Evolutionary conservation across 2,888 invertebrate species (phyloP).

Genomic region (Oscheius sp.): DNA sequence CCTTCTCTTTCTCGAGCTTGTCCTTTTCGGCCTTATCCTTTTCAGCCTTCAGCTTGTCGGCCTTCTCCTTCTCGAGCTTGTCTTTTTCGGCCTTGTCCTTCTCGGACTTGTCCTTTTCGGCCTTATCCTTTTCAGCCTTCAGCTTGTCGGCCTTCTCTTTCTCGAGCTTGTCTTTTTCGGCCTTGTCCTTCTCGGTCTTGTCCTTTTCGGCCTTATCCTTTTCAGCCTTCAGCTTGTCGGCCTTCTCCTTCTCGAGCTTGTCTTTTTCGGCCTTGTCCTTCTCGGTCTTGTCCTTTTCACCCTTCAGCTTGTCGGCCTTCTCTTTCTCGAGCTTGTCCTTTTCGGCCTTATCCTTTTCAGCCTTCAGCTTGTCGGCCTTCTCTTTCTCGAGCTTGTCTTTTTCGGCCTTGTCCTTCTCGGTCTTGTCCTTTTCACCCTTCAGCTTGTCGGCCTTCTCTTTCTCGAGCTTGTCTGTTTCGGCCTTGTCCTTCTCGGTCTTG

Average conservation of each 20-base stretch:
- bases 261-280: conserved; percentile 24
- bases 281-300: conserved; percentile 15
- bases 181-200: conserved; percentile 26
- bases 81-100: conserved; percentile 19
- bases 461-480: conserved; percentile 3
- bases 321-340: conserved; percentile 11
- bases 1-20: conserved; percentile 7
- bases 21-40: conserved; percentile 22
- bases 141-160: conserved; percentile 14
- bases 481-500: conserved; percentile 19
- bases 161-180: conserved; percentile 14
- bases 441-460: conserved; percentile 20
- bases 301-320: conserved; percentile 27
- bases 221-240: conserved; percentile 18
- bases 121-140: conserved; percentile 19
- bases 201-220: conserved; percentile 29
- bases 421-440: conserved; percentile 20
- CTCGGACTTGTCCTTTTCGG: conserved; percentile 26
- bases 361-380: conserved; percentile 22
- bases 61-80: conserved; percentile 9
- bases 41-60: conserved; percentile 20
- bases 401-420: conserved; percentile 22
- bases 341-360: conserved; percentile 22
- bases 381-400: conserved; percentile 22
- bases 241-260: conserved; percentile 7